phyloP scores from a whole-genome alignment of 92 coral and sea anemone genomes.

The Zoanthus sansibaricus region DNA sequence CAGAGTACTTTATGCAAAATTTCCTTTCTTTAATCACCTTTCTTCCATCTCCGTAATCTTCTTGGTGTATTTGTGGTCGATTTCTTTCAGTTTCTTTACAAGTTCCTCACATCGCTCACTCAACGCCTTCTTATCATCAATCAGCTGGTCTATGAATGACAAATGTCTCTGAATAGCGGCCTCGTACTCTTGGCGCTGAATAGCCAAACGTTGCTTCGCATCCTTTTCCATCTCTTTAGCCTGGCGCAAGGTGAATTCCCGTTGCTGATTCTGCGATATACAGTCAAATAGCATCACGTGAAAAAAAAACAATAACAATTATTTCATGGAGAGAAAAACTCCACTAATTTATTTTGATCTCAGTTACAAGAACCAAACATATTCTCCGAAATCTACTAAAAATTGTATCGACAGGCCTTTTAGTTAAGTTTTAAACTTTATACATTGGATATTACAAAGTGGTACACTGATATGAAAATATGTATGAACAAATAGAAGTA shows the following conservation, averaged over 20 bases:
- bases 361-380: too few species aligned
- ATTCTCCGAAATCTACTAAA: too few species aligned
- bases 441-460: too few species aligned
- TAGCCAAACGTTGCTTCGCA: constrained; percentile 83
- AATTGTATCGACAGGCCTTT: too few species aligned
- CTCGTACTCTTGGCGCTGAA: constrained; percentile 96
- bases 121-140: constrained; percentile 95
- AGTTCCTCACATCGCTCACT: constrained; percentile 96
- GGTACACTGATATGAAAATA: too few species aligned
- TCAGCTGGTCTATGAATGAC: constrained; percentile 96
- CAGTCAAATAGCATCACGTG: neutral
- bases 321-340: too few species aligned
- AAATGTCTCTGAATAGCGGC: constrained; percentile 96
- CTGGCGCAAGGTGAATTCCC: constrained; percentile 93
- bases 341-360: too few species aligned
- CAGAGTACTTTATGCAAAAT: too few species aligned
- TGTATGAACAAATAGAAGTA: too few species aligned
- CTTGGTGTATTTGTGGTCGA: constrained; percentile 93
- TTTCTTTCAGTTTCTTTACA: constrained; percentile 89
- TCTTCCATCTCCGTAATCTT: constrained; percentile 88
- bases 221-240: constrained; percentile 98
- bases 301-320: neutral
- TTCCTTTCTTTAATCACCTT: constrained; percentile 47
- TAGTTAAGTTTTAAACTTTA: too few species aligned
- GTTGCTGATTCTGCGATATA: constrained; percentile 84